These are phyloP conservation scores for Syrrhaptes paradoxus DNA, from an alignment of 2,113 vertebrate genomes.

Conservation along the genomic window DNA sequence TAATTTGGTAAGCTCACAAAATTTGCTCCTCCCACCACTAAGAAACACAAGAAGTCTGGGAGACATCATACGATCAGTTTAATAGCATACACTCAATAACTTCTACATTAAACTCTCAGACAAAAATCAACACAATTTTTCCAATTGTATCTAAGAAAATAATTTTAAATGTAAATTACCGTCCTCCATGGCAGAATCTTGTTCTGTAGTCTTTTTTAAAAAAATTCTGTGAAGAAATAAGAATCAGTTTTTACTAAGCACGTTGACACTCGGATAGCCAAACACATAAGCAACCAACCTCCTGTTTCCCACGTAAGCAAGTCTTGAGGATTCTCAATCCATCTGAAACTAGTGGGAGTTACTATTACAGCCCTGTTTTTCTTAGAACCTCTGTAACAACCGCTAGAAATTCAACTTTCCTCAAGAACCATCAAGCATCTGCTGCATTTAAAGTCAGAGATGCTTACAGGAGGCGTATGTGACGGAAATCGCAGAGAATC, in stretches of 20 bases:
- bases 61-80: background rate
- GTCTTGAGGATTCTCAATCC: fast-evolving
- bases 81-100: background rate
- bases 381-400: background rate
- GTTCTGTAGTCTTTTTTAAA: conserved; percentile 73
- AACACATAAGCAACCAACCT: background rate
- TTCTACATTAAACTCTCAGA: background rate
- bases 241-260: background rate
- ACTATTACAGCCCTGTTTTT: background rate
- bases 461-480: background rate
- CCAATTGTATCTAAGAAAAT: background rate
- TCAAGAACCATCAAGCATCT: background rate
- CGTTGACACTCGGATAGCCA: background rate
- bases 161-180: conserved; percentile 35
- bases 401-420: background rate
- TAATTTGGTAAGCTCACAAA: background rate
- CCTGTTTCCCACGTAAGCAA: background rate
- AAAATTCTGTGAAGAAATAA: conserved; percentile 63
- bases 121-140: background rate
- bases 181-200: conserved; percentile 68
- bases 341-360: background rate
- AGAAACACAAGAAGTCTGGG: background rate
- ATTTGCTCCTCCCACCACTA: background rate
- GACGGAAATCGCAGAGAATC: background rate
- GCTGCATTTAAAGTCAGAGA: background rate